Evolutionary conservation across 92 coral and sea anemone species (phyloP).

Genomic region (Bergia puertoricense): DNA sequence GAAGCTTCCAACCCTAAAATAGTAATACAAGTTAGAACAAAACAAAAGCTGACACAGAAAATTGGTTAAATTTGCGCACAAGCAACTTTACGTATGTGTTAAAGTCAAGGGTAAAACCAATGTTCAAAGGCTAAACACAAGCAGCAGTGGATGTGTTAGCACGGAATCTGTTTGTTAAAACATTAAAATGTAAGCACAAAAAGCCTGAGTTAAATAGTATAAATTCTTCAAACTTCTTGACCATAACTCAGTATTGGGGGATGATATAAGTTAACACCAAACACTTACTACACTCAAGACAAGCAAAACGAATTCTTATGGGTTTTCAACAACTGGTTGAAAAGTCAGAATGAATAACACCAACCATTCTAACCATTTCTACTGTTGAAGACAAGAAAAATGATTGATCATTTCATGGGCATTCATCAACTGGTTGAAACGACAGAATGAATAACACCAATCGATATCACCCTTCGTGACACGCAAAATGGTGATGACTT

Average conservation of each 20-base stretch:
- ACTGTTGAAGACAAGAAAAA: background rate
- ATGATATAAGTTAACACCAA: too few species aligned
- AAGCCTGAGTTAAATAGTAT: too few species aligned
- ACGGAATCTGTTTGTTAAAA: too few species aligned
- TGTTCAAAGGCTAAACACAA: background rate
- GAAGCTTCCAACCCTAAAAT: constrained; percentile 93
- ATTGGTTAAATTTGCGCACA: background rate
- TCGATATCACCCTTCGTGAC: too few species aligned
- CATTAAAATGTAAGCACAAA: too few species aligned
- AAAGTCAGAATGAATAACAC: background rate
- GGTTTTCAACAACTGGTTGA: background rate
- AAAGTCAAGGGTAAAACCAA: too few species aligned
- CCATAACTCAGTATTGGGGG: too few species aligned
- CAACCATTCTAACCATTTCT: background rate
- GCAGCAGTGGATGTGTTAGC: background rate
- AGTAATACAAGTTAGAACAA: background rate
- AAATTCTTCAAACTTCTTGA: too few species aligned
- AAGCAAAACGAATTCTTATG: background rate
- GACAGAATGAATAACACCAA: background rate
- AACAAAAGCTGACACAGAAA: background rate
- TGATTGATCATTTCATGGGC: background rate
- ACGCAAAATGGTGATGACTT: too few species aligned
- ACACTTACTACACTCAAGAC: background rate
- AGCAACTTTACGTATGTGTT: background rate
- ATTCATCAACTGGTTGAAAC: background rate